Conservation (phyloP, 92 coral and sea anemone species). For the Phymanthus crucifer region DNA sequence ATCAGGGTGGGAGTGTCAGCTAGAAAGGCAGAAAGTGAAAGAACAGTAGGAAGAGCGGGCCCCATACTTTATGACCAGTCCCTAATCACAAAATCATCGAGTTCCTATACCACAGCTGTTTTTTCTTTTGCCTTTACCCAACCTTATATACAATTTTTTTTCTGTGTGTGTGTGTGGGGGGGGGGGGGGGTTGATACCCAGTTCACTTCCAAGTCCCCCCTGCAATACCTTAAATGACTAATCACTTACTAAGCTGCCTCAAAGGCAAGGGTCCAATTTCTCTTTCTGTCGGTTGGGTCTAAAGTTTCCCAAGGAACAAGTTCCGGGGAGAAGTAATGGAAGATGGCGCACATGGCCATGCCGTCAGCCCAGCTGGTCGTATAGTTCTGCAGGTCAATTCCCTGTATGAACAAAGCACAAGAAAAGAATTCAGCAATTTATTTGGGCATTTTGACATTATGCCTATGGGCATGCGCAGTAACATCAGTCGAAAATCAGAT, state of each 20-base stretch:
- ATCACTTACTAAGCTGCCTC: slow-evolving; percentile 87
- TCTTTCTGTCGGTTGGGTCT: slow-evolving; percentile 69
- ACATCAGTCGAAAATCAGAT: no score
- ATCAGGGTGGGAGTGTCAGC: no score
- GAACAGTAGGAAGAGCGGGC: no score
- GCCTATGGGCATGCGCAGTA: no score
- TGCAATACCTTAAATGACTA: neutral
- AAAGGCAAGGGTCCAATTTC: slow-evolving; percentile 91
- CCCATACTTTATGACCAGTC: no score
- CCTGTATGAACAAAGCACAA: slow-evolving; percentile 47
- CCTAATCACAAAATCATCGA: no score
- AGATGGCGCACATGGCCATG: slow-evolving; percentile 90
- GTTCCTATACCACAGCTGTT: no score
- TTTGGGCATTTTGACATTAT: neutral
- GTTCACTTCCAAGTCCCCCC: neutral
- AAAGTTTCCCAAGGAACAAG: slow-evolving; percentile 80
- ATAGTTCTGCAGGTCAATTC: slow-evolving; percentile 88
- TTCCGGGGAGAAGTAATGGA: slow-evolving; percentile 86
- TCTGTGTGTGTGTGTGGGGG: no score
- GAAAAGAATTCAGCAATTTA: neutral
- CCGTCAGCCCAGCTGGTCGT: slow-evolving; percentile 97
- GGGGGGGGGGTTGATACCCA: no score
- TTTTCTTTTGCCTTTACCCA: no score
- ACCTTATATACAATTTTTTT: no score
- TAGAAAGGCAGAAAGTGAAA: no score